Conservation (phyloP, 2,888 invertebrate genomes). For the Melangyna quadrimaculata region DNA sequence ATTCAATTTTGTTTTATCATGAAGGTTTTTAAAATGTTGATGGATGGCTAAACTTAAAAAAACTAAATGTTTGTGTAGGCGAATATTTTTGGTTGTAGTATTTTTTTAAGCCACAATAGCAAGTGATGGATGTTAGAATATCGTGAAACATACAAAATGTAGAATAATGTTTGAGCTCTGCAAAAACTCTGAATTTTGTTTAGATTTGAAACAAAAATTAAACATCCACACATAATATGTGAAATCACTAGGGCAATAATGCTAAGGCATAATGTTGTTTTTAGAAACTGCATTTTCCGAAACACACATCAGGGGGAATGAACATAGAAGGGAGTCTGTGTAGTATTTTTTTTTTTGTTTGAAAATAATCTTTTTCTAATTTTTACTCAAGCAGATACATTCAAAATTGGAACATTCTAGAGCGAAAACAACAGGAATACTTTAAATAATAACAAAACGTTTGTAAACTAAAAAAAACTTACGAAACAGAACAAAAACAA, state of each 20-base stretch:
- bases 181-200: not conserved
- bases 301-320: not conserved
- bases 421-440: no score
- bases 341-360: no score
- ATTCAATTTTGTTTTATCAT: not conserved
- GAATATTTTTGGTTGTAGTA: not conserved
- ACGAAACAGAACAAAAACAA: no score
- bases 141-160: not conserved
- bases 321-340: no score
- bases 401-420: no score
- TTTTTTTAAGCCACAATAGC: not conserved
- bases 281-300: not conserved
- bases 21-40: not conserved
- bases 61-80: not conserved
- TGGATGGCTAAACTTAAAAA: conserved; percentile 15
- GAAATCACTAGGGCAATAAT: not conserved
- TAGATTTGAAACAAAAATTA: not conserved
- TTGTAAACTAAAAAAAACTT: no score
- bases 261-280: not conserved
- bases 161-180: not conserved
- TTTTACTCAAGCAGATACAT: no score
- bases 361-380: no score
- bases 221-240: no score
- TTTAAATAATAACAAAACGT: no score
- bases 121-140: conserved; percentile 1